Evolutionary conservation across 2,797 vertebrate genomes (phyloP).

Genomic region (Erethizon dorsatum): DNA sequence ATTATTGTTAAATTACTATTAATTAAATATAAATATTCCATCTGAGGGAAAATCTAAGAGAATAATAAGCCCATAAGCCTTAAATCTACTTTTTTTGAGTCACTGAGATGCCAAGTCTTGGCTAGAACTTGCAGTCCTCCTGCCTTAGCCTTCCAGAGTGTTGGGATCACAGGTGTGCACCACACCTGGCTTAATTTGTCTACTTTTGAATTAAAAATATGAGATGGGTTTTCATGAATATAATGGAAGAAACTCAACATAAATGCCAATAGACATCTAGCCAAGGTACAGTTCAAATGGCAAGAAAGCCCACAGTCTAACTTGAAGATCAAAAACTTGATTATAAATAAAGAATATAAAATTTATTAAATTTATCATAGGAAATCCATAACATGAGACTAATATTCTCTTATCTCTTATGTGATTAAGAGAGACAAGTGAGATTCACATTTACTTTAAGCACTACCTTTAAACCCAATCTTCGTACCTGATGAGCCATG

Average conservation of each 20-base stretch:
- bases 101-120: not conserved
- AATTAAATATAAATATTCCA: not conserved
- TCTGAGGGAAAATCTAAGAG: not conserved
- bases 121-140: not conserved
- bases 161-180: not conserved
- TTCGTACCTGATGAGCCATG: not conserved
- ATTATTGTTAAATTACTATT: constrained; percentile 4
- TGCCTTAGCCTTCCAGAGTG: not conserved
- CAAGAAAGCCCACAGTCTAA: constrained; percentile 25
- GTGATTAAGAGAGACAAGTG: not conserved
- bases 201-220: constrained; percentile 47
- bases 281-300: not conserved
- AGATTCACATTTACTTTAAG: not conserved
- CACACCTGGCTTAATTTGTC: not conserved
- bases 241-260: constrained; percentile 9
- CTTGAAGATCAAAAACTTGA: not conserved
- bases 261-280: constrained; percentile 22
- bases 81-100: not conserved
- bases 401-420: constrained; percentile 5
- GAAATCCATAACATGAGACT: not conserved
- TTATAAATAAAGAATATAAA: constrained; percentile 3
- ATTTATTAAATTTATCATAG: not conserved
- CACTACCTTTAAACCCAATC: constrained; percentile 33
- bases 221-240: not conserved
- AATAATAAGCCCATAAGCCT: not conserved